Evolutionary conservation across 1,140 invertebrate genomes (phyloP), one percentile per base, ranked within the genome.

Genomic region (Sinonovacula constricta): DNA sequence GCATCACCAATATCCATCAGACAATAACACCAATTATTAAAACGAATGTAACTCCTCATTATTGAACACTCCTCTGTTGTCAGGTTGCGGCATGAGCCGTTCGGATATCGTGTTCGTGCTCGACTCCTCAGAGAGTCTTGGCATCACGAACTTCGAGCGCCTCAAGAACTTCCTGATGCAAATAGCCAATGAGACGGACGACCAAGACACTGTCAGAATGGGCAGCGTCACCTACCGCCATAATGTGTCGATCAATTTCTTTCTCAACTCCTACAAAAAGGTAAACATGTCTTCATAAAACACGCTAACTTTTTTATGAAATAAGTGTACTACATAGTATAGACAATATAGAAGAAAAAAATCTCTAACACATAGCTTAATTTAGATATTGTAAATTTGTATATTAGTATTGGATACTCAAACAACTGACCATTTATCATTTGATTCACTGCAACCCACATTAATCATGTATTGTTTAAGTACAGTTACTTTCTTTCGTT

Each of bases 31-130:
- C 26, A 24, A 10, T 18, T 12, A 57, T 49, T n/a, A n/a, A n/a
- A n/a, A 57, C 12, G 56, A 57, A 24, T 10, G 10, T 14, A 57
- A 14, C 7, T 14, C 10, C 14, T 26, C 24, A 57, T 10, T 57
- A 24, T 24, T 14, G 26, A 5, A 3, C 33, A 34, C 12, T 70
- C 5, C 53, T 54, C 18, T 54, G 12, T 18, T 59, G 7, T 14
- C 72, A 76, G 72, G 0, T 1, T 76, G 72, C 49, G 63, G 72
- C 26, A 30, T 76, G 3, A 33, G 62, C 1, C 54, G 62, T 31
- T 14, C 68, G 14, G 65, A 92, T 90, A 26, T 83, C 7, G 69
- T 83, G 1, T 76, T 83, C 33, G 63, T 83, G 12, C 51, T 70
- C 18, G 81, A 83, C 33, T 59, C 72, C 2, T 83, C 81, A 7